These are phyloP conservation scores for Pollicipes pollicipes DNA, from an alignment of 1,140 invertebrate genomes.

Conservation along the genomic window DNA sequence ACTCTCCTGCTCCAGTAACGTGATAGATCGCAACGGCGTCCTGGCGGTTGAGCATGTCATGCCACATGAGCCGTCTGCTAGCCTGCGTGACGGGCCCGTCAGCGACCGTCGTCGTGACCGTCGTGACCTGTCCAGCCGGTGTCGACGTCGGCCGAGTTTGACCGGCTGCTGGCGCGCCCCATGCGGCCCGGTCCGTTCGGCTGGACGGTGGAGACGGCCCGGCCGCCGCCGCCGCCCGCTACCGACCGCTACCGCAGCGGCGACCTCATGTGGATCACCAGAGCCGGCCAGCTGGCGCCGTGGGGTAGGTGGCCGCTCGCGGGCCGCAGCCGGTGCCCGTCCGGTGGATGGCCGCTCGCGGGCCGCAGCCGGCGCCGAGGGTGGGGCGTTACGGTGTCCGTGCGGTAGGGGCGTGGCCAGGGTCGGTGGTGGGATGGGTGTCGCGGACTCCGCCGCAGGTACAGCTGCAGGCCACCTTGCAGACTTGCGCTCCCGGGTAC, in stretches of 20 bases:
- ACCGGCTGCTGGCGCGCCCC: slow-evolving; percentile 8
- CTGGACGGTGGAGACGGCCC: slow-evolving; percentile 10
- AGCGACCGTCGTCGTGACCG: too few relatives aligned
- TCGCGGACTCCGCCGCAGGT: too few relatives aligned
- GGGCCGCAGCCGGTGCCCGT: too few relatives aligned
- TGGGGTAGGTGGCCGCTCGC: slow-evolving; percentile 12
- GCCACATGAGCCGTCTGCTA: too few relatives aligned
- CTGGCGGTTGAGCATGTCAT: too few relatives aligned
- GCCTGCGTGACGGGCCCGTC: too few relatives aligned
- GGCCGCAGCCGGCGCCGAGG: slow-evolving; percentile 14
- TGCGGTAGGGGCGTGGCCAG: too few relatives aligned
- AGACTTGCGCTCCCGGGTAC: slow-evolving; percentile 36
- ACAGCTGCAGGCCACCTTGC: slow-evolving; percentile 8
- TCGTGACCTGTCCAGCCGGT: too few relatives aligned
- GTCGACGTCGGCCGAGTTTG: slow-evolving; percentile 11
- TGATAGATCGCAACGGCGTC: too few relatives aligned
- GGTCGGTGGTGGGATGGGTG: too few relatives aligned
- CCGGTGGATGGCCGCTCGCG: slow-evolving; percentile 10
- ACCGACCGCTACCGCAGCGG: slow-evolving; percentile 7
- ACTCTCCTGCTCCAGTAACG: too few relatives aligned
- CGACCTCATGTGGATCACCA: slow-evolving; percentile 7
- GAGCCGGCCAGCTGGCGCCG: slow-evolving; percentile 5
- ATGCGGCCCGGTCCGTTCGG: neutral
- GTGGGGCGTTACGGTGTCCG: slow-evolving; percentile 10
- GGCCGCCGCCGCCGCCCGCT: slow-evolving; percentile 9